Evolutionary conservation across 53 echinoderm and acorn worm species (phyloP).

Genomic region (Temnopleurus reevesii): DNA sequence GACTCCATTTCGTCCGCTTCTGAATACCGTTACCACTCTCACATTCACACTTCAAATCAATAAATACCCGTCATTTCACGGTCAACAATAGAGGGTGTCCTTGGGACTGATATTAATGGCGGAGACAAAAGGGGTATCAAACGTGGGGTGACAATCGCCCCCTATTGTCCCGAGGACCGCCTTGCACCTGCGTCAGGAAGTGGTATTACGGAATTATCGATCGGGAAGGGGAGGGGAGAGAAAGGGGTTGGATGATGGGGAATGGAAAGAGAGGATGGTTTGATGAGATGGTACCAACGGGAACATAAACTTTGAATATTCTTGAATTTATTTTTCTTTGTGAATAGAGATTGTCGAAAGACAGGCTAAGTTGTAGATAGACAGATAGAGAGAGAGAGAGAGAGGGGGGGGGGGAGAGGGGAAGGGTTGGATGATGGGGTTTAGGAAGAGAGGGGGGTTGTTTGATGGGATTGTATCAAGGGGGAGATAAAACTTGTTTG

Average conservation of each 20-base stretch:
- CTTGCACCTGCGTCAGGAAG: neutral
- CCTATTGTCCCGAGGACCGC: neutral
- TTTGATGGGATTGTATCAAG: no score
- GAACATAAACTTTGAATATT: no score
- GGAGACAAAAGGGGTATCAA: constrained; percentile 9
- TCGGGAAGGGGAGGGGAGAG: neutral
- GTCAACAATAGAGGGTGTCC: neutral
- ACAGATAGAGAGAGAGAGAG: no score
- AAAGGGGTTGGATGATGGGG: neutral
- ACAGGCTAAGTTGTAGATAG: no score
- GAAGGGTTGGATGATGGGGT: no score
- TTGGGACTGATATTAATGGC: neutral
- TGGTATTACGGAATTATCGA: neutral
- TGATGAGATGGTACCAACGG: no score
- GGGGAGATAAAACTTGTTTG: no score
- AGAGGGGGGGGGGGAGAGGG: neutral
- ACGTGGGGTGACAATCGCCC: neutral
- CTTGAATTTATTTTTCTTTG: no score
- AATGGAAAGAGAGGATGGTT: neutral
- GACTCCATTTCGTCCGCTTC: neutral
- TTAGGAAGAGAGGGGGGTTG: no score
- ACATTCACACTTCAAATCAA: neutral
- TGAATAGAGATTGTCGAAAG: no score
- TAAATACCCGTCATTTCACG: neutral
- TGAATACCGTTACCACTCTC: neutral